Evolutionary conservation across 2,888 invertebrate genomes (phyloP), one percentile per base, ranked within the genome.

Genomic region (Heliconius hortense): DNA sequence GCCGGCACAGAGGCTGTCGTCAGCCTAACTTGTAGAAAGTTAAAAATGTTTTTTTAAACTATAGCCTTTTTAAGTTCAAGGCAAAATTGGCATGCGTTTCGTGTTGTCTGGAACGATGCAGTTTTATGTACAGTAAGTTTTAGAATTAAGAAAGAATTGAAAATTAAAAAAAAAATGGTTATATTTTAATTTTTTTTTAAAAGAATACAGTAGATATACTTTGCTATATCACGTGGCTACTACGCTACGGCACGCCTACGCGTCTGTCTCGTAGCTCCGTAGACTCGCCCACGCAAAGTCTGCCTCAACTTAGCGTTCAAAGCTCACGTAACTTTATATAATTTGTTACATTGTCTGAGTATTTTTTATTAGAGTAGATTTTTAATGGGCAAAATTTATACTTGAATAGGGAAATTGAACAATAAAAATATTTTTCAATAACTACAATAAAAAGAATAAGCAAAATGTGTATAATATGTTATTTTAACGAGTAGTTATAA

Each of bases 241-340:
- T 88, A 89, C 88, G 86, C 86, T 90, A 89, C 89, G 86, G 72
- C 80, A 92, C 89, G 85, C 92, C 93, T 92, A 93, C 92, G 90
- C 90, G 90, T 90, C 92, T 92, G 87, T 82, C 85, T 84, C 90
- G 90, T 90, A 91, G 90, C 88, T 80, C 82, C 86, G 89, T 87
- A 93, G 93, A 93, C 93, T 90, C 93, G 90, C 93, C 93, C 89
- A 91, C 93, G 90, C 91, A 82, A 82, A 81, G 79, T 81, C 82
- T 86, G 86, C 82, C 84, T 81, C 79, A 80, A 82, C 81, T 82
- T 81, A 74, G 78, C 74, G 81, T 83, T 84, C 68, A 72, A 79
- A 80, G 76, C 63, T 70, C 70, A 56, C 62, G 26, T 66, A 53
- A 35, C 13, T 53, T 53, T 24, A 18, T 39, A 43, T 4, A 24